These are phyloP conservation scores for Dryobotodes eremita DNA, from an alignment of 2,888 invertebrate species.

Conservation along the genomic window DNA sequence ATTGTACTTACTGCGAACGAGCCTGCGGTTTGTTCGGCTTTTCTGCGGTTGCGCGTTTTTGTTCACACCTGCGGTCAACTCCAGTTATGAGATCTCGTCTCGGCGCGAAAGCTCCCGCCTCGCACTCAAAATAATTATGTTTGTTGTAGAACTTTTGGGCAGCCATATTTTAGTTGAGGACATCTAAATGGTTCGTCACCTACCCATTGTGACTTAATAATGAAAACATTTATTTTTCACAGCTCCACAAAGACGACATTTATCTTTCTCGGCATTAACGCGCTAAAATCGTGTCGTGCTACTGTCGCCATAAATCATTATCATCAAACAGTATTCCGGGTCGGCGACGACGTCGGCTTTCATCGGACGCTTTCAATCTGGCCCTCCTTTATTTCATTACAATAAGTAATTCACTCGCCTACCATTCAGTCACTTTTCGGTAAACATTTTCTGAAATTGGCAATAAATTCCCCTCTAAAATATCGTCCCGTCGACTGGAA, in stretches of 20 bases:
- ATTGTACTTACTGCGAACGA: conserved; percentile 80
- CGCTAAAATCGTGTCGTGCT: conserved; percentile 86
- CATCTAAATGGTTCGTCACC: conserved; percentile 63
- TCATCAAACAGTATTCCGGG: conserved; percentile 85
- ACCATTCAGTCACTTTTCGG: conserved; percentile 88
- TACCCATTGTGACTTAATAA: conserved; percentile 69
- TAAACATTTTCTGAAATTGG: conserved; percentile 89
- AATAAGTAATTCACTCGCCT: conserved; percentile 89
- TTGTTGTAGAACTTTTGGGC: conserved; percentile 56
- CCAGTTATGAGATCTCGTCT: conserved; percentile 76
- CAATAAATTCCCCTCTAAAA: conserved; percentile 89
- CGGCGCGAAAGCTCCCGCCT: conserved; percentile 65
- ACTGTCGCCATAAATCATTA: conserved; percentile 89
- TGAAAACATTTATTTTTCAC: conserved; percentile 79
- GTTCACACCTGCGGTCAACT: conserved; percentile 83
- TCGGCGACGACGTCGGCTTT: conserved; percentile 84
- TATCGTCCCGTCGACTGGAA: conserved; percentile 79
- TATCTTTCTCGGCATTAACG: conserved; percentile 87
- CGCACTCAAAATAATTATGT: conserved; percentile 59
- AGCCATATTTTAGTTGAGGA: conserved; percentile 64
- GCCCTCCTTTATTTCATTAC: conserved; percentile 89
- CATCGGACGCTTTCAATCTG: conserved; percentile 89
- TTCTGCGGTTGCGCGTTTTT: conserved; percentile 83
- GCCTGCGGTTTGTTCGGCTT: conserved; percentile 80
- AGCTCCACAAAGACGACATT: conserved; percentile 82